phyloP scores from a whole-genome alignment of 1,140 invertebrate species.

The Lucilia cuprina region DNA sequence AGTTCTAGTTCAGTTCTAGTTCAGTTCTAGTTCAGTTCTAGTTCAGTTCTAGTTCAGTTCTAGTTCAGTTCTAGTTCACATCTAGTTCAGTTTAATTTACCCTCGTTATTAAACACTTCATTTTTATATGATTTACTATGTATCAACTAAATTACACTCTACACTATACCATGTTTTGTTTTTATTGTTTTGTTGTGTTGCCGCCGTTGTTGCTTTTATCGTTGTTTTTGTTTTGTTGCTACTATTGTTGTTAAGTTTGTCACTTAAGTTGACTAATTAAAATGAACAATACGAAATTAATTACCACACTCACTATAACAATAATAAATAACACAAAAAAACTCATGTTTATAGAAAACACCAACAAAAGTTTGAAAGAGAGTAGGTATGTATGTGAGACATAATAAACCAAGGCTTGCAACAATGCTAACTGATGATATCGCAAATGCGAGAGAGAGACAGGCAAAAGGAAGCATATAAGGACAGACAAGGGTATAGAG shows the following conservation, averaged over 20 bases:
- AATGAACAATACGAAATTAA: conserved; percentile 28
- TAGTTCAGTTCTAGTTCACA: too few species aligned
- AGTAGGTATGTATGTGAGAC: neutral
- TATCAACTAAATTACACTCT: neutral
- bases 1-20: neutral
- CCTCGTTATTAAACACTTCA: neutral
- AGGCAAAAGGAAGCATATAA: neutral
- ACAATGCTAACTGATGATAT: neutral
- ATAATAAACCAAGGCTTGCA: neutral
- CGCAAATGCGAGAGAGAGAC: neutral
- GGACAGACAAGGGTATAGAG: neutral
- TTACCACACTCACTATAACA: conserved; percentile 14
- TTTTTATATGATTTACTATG: neutral
- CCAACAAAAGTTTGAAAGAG: neutral
- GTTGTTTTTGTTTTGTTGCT: neutral
- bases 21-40: too few species aligned
- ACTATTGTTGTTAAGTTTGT: conserved; percentile 19
- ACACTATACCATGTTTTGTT: neutral
- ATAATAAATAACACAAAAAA: neutral
- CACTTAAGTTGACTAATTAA: conserved; percentile 26
- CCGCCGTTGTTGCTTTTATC: neutral
- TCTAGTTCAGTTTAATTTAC: neutral
- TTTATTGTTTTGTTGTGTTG: neutral
- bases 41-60: too few species aligned
- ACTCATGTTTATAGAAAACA: neutral